These are phyloP conservation scores for Drosophila saltans DNA, from an alignment of 1,140 invertebrate species.

Conservation along the genomic window DNA sequence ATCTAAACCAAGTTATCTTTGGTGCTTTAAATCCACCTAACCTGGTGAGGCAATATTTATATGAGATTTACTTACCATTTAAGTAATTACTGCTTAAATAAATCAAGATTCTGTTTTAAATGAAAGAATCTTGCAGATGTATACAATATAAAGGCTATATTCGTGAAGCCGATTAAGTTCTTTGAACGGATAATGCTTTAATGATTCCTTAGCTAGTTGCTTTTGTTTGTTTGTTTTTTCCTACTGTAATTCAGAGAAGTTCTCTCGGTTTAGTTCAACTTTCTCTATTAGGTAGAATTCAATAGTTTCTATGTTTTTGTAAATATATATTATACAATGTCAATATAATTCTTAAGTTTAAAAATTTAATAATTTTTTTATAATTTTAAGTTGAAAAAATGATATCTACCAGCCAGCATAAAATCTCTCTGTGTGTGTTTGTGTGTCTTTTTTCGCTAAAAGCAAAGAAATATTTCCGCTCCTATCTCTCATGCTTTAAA, in stretches of 20 bases:
- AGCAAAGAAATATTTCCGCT: conserved; percentile 8
- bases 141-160: no score
- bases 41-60: no score
- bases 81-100: no score
- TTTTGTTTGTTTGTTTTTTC: background rate
- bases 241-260: background rate
- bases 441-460: conserved; percentile 6
- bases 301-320: background rate
- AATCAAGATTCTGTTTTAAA: no score
- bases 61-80: no score
- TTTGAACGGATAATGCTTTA: no score
- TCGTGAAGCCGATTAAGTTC: no score
- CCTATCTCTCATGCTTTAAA: background rate
- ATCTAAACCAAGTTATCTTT: no score
- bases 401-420: conserved; percentile 4
- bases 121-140: no score
- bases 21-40: no score
- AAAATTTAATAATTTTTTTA: background rate
- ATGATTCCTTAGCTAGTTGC: no score
- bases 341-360: background rate
- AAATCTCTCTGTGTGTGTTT: background rate
- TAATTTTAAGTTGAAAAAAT: background rate
- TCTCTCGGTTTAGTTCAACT: background rate
- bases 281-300: background rate
- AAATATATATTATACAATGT: conserved; percentile 6